phyloP scores from a whole-genome alignment of 2,797 vertebrate genomes.

The Oreonectes daqikongensis region DNA sequence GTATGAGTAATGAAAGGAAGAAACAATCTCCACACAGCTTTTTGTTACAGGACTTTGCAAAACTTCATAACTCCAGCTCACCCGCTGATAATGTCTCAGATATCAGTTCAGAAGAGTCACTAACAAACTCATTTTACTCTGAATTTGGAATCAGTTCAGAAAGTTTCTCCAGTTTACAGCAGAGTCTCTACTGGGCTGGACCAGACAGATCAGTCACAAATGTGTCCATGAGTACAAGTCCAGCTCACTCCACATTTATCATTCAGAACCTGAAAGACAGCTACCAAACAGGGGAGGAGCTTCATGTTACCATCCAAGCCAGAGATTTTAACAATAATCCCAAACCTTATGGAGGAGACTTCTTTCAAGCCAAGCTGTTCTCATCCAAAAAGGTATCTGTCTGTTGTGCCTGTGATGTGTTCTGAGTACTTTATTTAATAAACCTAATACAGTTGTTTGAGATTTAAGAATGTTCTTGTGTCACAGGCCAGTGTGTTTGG shows the following conservation, averaged over 20 bases:
- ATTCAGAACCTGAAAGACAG: slow-evolving; percentile 23
- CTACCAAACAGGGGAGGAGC: slow-evolving; percentile 32
- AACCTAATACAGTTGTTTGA: not conserved
- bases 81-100: not conserved
- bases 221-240: slow-evolving; percentile 20
- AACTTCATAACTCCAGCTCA: not conserved
- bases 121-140: not conserved
- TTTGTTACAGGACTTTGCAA: not conserved
- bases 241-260: slow-evolving; percentile 7
- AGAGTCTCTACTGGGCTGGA: slow-evolving; percentile 21
- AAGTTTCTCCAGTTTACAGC: not conserved
- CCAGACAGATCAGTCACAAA: slow-evolving; percentile 1
- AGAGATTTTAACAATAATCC: slow-evolving; percentile 72
- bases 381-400: slow-evolving; percentile 69
- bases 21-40: not conserved
- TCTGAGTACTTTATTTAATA: no score
- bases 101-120: not conserved
- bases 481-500: slow-evolving; percentile 43
- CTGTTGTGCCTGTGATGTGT: not conserved
- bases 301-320: slow-evolving; percentile 5
- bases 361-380: slow-evolving; percentile 79
- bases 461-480: not conserved
- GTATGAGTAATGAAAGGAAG: not conserved
- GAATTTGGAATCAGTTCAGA: slow-evolving; percentile 5
- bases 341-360: slow-evolving; percentile 82